Conservation (phyloP, 1,140 invertebrate species). For the Teleogryllus occipitalis region DNA sequence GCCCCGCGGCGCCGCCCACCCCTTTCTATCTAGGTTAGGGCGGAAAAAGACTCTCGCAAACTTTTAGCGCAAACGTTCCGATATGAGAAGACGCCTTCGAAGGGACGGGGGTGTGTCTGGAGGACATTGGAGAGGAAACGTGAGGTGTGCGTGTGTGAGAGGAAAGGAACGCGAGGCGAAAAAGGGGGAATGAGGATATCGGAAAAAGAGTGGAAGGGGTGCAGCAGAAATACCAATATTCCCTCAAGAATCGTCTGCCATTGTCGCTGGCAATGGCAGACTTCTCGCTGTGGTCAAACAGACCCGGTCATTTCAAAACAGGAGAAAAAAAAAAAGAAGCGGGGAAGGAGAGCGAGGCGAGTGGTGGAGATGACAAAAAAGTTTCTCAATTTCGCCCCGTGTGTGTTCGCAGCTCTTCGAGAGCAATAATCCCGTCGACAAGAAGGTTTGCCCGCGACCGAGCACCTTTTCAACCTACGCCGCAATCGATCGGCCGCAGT, state of each 20-base stretch:
- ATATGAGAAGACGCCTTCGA: neutral
- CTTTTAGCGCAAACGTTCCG: neutral
- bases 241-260: neutral
- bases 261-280: neutral
- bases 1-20: neutral
- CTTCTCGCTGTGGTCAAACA: neutral
- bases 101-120: no score
- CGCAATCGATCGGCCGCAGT: neutral
- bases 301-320: neutral
- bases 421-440: neutral
- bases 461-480: slow-evolving; percentile 3
- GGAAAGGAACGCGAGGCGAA: no score
- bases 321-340: no score
- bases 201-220: neutral
- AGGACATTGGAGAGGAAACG: neutral
- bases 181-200: neutral
- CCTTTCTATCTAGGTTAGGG: neutral
- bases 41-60: neutral
- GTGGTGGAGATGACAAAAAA: neutral
- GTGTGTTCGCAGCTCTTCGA: neutral
- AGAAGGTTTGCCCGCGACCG: neutral
- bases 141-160: no score
- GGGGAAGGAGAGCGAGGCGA: neutral
- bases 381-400: neutral
- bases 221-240: neutral